Base-by-base conservation (phyloP, 2,888 invertebrate species). In the Cosmorhoe ocellata region DNA sequence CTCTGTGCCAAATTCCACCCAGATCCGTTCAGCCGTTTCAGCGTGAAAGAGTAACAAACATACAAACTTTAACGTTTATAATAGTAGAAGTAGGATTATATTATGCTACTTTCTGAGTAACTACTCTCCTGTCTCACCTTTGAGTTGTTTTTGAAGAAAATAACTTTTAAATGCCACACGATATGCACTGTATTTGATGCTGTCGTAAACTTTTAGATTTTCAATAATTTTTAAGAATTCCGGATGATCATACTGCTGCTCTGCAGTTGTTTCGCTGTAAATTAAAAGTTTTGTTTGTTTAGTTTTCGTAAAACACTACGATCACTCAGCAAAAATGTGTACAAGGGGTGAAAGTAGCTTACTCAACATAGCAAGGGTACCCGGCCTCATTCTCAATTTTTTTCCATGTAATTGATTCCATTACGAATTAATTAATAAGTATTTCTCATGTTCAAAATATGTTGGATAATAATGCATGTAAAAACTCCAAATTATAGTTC, bases 171-270 rank as follows among this genome's bases (percentile, higher is more conserved):
- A 91, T 10, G 96, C 95, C 53, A 95, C 92, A 59, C 95, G 91
- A 71, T 96, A 96, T 1, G 93, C 93, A 56, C 93, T 93, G 81
- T 95, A 96, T 71, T 94, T 94, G 52, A 96, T 93, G 38, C 90
- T 91, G 69, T 94, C 93, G 66, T 92, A 93, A 49, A 92, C 92
- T 59, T 93, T 91, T 18, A 94, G 75, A 31, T 85, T 81, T 58
- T 91, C 87, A 69, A 92, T 82, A 10, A 93, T 90, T 60, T 91
- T 91, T 28, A 78, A 71, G 81, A 92, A 94, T 56, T 91, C 88
- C 12, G 93, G 93, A 72, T 93, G 92, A 64, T 93, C 91, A 86
- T 91, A 91, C 63, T 91, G 90, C 60, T 91, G 87, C 45, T 79
- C 76, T 36, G 90, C 88, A 10, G 84, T 87, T 3, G 66, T 64